Percentiles rank a stretch among this genome's conserved stretches.
phyloP scores from a whole-genome alignment of 1,140 invertebrate species.

The Bemisia tabaci region DNA sequence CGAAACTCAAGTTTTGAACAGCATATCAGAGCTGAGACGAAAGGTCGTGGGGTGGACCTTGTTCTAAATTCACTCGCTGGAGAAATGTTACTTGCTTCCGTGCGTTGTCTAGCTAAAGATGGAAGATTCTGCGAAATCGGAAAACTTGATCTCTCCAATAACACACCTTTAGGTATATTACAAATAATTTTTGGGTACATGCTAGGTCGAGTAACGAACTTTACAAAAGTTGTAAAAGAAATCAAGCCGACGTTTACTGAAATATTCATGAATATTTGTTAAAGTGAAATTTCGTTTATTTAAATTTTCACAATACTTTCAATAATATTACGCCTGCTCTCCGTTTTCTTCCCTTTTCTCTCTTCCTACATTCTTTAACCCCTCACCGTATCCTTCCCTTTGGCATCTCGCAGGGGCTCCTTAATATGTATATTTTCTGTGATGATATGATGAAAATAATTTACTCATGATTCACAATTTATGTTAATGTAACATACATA shows the following conservation, averaged over 20 bases:
- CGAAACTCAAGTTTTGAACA: slow-evolving; percentile 84
- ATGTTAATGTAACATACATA: too few relatives aligned
- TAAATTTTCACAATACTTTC: neutral
- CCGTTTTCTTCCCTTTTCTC: too few relatives aligned
- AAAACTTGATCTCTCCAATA: slow-evolving; percentile 89
- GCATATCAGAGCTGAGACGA: slow-evolving; percentile 58
- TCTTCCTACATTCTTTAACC: too few relatives aligned
- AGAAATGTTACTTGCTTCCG: slow-evolving; percentile 82
- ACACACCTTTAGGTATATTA: slow-evolving; percentile 52
- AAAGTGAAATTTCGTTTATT: neutral
- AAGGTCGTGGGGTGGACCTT: slow-evolving; percentile 76
- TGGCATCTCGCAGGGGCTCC: too few relatives aligned
- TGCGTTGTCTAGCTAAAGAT: slow-evolving; percentile 75
- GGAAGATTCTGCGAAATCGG: slow-evolving; percentile 94
- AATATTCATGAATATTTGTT: neutral
- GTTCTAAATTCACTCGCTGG: slow-evolving; percentile 88
- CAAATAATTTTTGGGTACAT: too few relatives aligned
- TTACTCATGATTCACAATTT: too few relatives aligned
- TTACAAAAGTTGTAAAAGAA: too few relatives aligned
- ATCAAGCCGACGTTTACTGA: too few relatives aligned
- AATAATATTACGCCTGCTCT: neutral
- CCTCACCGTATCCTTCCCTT: too few relatives aligned
- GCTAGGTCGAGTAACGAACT: too few relatives aligned
- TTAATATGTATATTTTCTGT: too few relatives aligned
- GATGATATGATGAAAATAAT: too few relatives aligned